Conservation (phyloP, 2,797 vertebrate species). For the Sebastiscus tertius region DNA sequence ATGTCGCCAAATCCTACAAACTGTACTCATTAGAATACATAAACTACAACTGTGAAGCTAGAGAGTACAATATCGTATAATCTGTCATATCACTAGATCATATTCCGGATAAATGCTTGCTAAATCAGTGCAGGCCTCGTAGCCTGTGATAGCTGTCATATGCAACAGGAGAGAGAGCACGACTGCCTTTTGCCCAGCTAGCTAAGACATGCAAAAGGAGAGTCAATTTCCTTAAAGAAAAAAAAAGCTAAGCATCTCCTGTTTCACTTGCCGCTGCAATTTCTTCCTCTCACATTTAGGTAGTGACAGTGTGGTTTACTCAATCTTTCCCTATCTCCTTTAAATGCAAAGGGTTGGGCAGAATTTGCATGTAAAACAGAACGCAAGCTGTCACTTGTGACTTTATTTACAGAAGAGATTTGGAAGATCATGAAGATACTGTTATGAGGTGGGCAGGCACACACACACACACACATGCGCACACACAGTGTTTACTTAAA, state of each 20-base stretch:
- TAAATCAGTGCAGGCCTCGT: neutral
- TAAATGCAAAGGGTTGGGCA: slow-evolving; percentile 56
- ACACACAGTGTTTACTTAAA: slow-evolving; percentile 74
- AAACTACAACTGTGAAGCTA: neutral
- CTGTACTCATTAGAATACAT: neutral
- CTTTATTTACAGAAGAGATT: slow-evolving; percentile 64
- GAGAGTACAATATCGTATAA: neutral
- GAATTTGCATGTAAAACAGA: slow-evolving; percentile 67
- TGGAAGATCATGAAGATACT: slow-evolving; percentile 49
- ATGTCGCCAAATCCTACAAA: no score
- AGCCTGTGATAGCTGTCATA: slow-evolving; percentile 10
- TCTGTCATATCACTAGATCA: slow-evolving; percentile 13
- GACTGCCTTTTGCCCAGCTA: slow-evolving; percentile 27
- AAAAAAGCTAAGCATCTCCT: slow-evolving; percentile 3
- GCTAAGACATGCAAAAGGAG: slow-evolving; percentile 49
- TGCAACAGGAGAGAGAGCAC: slow-evolving; percentile 4
- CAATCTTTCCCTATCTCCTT: slow-evolving; percentile 58
- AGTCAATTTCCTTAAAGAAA: slow-evolving; percentile 4
- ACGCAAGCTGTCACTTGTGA: slow-evolving; percentile 62
- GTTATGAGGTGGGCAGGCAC: slow-evolving; percentile 26
- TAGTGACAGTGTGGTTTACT: slow-evolving; percentile 54
- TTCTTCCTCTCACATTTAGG: slow-evolving; percentile 42
- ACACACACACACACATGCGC: neutral
- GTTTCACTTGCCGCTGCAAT: slow-evolving; percentile 36
- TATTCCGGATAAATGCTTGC: slow-evolving; percentile 3